Base-by-base conservation (phyloP, 2,888 invertebrate species). In the Cheilosia vulpina region DNA sequence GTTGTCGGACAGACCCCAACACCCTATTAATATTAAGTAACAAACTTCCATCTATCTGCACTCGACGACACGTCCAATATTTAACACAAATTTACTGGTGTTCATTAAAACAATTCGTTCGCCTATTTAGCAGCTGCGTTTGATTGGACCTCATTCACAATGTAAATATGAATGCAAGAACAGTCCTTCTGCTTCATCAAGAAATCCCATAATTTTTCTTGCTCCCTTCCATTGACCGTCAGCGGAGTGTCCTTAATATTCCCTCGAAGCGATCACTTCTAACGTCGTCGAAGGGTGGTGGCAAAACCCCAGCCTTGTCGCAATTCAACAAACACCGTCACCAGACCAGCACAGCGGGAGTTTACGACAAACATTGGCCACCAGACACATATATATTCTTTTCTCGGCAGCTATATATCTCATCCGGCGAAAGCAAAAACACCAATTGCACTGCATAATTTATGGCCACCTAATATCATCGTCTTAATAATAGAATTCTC, bases 401-500 rank as follows among this genome's bases (percentile, higher is more conserved):
- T 66, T 43, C 41, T 21, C n/a, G 3, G 6, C 15, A 31, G 15
- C 27, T 15, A n/a, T 21, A 19, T 21, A 66, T 53, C 31, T 27
- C 21, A 58, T 57, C 24, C 52, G n/a, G 4, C 47, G 27, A 41
- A 17, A 11, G 34, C n/a, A 43, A 53, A 62, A 75, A 79, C 68
- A 69, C 84, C 84, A 68, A 85, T 85, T 81, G 85, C 85, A 85
- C 57, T 85, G 81, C 85, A 85, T 85, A 77, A 85, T 85, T 81
- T 81, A 85, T 81, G 58, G 68, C 81, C 81, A 72, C 81, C 81
- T 85, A 85, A 85, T 85, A 81, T 63, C 76, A 72, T 76, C 76
- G 81, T 77, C 85, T 85, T 85, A 81, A 85, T 85, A 85, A 81
- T 85, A 81, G 85, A 85, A 81, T 80, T 76, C 76, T 81, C 76